These are phyloP conservation scores for Elephas maximus DNA, from an alignment of 2,113 vertebrate genomes.

Conservation along the genomic window DNA sequence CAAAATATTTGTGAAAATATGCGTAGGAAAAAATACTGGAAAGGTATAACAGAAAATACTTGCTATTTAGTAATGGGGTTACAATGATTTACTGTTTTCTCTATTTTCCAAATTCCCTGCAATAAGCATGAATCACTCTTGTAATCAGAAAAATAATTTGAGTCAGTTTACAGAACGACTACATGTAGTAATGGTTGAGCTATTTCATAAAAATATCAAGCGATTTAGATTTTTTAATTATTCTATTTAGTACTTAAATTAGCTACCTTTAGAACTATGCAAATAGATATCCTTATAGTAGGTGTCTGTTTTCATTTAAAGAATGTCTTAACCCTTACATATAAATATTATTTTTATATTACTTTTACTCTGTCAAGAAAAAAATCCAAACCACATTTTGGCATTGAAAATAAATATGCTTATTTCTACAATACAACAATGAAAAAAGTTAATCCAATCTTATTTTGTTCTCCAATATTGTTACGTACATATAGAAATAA, in stretches of 20 bases:
- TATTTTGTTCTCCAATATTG: constrained; percentile 17
- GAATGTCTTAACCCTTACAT: not conserved
- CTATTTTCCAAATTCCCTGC: not conserved
- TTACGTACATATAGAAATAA: not conserved
- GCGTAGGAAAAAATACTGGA: not conserved
- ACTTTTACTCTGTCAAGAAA: constrained; percentile 19
- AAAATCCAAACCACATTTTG: not conserved
- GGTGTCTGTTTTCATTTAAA: not conserved
- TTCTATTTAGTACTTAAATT: not conserved
- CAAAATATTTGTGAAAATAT: constrained; percentile 47
- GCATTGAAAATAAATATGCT: constrained; percentile 12
- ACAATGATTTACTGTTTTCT: not conserved
- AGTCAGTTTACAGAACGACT: constrained; percentile 27
- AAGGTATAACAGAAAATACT: not conserved
- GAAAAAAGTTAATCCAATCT: not conserved
- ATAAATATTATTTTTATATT: not conserved
- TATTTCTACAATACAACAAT: not conserved
- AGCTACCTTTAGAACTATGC: not conserved
- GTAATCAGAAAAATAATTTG: constrained; percentile 15
- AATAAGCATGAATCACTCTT: constrained; percentile 14
- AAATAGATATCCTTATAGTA: not conserved
- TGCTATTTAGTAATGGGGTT: not conserved
- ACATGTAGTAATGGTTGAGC: not conserved
- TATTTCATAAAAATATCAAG: constrained; percentile 31
- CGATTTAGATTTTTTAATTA: constrained; percentile 35